Percentiles rank a stretch among this genome's conserved stretches.
Conservation (phyloP, 1,140 invertebrate species). For the Bilobella aurantiaca region DNA sequence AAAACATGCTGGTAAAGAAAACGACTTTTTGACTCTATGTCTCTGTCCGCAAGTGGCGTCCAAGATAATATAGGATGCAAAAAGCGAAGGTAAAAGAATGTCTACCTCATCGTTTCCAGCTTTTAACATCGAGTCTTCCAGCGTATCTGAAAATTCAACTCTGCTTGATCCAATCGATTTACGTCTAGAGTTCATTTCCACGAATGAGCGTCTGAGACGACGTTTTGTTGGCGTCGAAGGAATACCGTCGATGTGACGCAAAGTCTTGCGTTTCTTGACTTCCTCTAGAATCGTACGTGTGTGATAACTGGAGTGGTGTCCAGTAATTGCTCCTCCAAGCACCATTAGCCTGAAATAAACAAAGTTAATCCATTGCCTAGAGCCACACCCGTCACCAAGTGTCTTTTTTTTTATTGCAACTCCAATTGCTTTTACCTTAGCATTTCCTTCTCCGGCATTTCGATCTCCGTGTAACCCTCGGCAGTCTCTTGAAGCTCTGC, state of each 20-base stretch:
- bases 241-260: neutral
- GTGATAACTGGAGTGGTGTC: neutral
- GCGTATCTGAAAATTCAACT: neutral
- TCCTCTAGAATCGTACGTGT: neutral
- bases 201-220: neutral
- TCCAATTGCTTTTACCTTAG: constrained; percentile 1
- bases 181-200: neutral
- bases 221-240: neutral
- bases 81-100: too few species aligned
- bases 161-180: neutral
- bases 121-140: neutral
- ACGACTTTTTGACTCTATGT: too few species aligned
- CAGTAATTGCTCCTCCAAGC: neutral
- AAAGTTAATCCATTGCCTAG: too few species aligned
- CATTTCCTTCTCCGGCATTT: neutral
- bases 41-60: too few species aligned
- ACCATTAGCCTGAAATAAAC: neutral
- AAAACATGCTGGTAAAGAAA: too few species aligned
- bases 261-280: neutral
- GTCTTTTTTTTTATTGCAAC: too few species aligned
- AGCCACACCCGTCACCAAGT: too few species aligned
- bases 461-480: neutral
- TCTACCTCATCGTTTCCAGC: neutral
- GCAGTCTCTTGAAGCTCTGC: neutral
- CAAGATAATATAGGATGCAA: too few species aligned